Evolutionary conservation across 2,888 invertebrate species (phyloP), one percentile per base, ranked within the genome.

Genomic region (Drosophila vallismaia): DNA sequence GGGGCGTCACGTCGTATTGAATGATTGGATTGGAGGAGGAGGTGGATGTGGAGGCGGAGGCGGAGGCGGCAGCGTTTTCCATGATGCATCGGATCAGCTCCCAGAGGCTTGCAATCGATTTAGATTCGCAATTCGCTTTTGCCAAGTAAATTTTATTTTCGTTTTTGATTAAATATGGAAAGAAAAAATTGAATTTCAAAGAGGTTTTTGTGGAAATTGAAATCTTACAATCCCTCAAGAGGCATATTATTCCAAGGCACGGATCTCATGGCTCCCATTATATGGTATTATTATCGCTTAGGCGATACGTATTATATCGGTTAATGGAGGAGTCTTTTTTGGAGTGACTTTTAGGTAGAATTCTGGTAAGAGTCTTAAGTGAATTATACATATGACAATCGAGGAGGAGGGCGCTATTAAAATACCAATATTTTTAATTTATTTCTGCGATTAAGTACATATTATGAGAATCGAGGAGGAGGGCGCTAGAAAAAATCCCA

Each of bases 1-100:
- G 33, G 56, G 70, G 69, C 66, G 58, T 67, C 42, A 8, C 40
- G 19, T 26, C 58, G 38, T 9, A 45, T 45, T 29, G 69, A 68
- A 5, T 45, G 63, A 57, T 31, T 57, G 29, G 40, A 19, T 44
- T 44, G 44, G 10, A 8, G 19, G 19, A 1, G 19, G 19, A 19
- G 19, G 19, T 19, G 19, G 19, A 19, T 1, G 14, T 4, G 5
- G 6, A 28, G 38, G 38, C n/a, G 38, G 38, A 38, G 44, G 42
- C 14, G 42, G 14, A 14, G 55, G 26, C 12, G 19, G 19, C 19
- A 19, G 2, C 19, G 56, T n/a, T 40, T 50, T 24, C 40, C 52
- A 28, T 14, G 12, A 45, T 53, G 54, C 38, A 53, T 68, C 36
- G 42, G 68, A 63, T 63, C 42, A 51, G 14, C 51, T 28, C 28